These are phyloP conservation scores for Xiphophorus maculatus DNA, from an alignment of 2,113 vertebrate species.

Conservation along the genomic window DNA sequence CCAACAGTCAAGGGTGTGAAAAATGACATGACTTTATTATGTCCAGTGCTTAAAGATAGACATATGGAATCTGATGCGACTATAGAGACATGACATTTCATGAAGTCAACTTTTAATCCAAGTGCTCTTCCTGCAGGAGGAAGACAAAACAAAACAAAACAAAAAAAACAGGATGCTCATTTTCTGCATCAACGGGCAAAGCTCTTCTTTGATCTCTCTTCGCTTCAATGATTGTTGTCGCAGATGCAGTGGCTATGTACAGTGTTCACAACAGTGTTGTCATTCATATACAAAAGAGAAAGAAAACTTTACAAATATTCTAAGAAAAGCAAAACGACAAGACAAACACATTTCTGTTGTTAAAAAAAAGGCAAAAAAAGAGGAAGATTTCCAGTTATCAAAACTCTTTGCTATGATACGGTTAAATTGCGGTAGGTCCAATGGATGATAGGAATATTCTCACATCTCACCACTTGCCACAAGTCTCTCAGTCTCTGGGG, in stretches of 20 bases:
- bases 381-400: slow-evolving; percentile 64
- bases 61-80: slow-evolving; percentile 71
- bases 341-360: slow-evolving; percentile 60
- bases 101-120: slow-evolving; percentile 50
- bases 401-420: slow-evolving; percentile 57
- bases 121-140: slow-evolving; percentile 62
- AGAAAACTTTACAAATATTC: slow-evolving; percentile 79
- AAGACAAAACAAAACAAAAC: slow-evolving; percentile 62
- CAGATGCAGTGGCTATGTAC: slow-evolving; percentile 81
- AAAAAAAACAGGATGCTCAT: slow-evolving; percentile 25
- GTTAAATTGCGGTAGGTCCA: slow-evolving; percentile 69
- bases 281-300: slow-evolving; percentile 82
- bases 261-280: slow-evolving; percentile 78
- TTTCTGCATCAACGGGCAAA: slow-evolving; percentile 58
- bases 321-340: slow-evolving; percentile 49
- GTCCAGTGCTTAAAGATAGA: slow-evolving; percentile 73
- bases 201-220: slow-evolving; percentile 57
- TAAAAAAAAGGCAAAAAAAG: slow-evolving; percentile 51
- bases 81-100: slow-evolving; percentile 72
- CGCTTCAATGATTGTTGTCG: slow-evolving; percentile 80
- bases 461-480: slow-evolving; percentile 11
- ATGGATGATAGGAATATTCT: slow-evolving; percentile 56
- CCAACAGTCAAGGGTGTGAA: slow-evolving; percentile 29
- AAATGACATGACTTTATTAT: slow-evolving; percentile 81
- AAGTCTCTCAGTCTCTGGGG: slow-evolving; percentile 25